Conservation (phyloP, 1,140 invertebrate genomes). For the Lysiphlebus fabarum region DNA sequence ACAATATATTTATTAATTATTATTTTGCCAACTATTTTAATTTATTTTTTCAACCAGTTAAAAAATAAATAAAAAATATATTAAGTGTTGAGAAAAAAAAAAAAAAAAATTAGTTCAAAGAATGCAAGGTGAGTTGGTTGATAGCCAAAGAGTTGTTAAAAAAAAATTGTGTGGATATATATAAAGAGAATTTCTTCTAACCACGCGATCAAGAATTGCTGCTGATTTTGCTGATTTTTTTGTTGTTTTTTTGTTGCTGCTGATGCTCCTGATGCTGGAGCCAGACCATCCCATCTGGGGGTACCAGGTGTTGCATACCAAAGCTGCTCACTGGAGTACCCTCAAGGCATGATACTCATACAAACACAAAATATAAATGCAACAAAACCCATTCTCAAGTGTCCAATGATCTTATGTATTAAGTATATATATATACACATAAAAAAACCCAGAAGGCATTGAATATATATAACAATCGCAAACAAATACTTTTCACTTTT, state of each 20-base stretch:
- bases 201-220: slow-evolving; percentile 10
- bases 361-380: too few relatives aligned
- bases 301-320: slow-evolving; percentile 15
- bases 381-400: too few relatives aligned
- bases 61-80: not conserved
- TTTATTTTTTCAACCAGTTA: not conserved
- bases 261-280: not conserved
- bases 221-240: too few relatives aligned
- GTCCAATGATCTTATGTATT: too few relatives aligned
- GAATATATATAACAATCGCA: too few relatives aligned
- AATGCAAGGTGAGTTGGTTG: not conserved
- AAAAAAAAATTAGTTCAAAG: not conserved
- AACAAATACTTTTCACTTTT: too few relatives aligned
- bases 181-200: not conserved
- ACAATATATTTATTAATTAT: too few relatives aligned
- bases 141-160: not conserved
- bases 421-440: too few relatives aligned
- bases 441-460: too few relatives aligned
- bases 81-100: not conserved
- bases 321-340: slow-evolving; percentile 1
- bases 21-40: too few relatives aligned
- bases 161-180: not conserved
- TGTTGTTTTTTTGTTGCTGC: too few relatives aligned
- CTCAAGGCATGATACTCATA: too few relatives aligned
- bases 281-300: slow-evolving; percentile 14